Evolutionary conservation across 2,888 invertebrate genomes (phyloP).

Genomic region (Lepidochitona cinerea): DNA sequence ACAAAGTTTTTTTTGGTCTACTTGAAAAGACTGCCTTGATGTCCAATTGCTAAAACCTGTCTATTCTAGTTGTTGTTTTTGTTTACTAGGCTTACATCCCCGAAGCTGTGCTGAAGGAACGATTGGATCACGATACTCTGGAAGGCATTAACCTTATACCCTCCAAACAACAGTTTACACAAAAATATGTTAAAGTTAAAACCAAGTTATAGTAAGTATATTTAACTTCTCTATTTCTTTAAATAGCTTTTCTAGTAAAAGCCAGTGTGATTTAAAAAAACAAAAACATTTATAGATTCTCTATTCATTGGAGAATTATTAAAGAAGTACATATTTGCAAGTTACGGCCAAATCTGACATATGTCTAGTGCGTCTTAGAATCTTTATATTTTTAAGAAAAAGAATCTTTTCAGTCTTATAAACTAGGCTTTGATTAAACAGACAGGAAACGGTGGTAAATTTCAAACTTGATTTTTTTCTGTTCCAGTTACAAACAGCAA

Average conservation of each 20-base stretch:
- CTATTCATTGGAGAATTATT: too few species aligned
- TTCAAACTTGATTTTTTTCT: too few species aligned
- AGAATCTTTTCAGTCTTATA: neutral
- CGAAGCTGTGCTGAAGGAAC: conserved; percentile 90
- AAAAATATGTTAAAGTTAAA: conserved; percentile 96
- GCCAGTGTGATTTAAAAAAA: too few species aligned
- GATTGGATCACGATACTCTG: conserved; percentile 92
- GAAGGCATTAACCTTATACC: conserved; percentile 92
- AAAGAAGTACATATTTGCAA: too few species aligned
- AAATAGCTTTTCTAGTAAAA: too few species aligned
- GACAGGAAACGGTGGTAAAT: too few species aligned
- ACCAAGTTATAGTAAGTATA: conserved; percentile 98
- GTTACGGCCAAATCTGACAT: neutral
- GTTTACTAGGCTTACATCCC: conserved; percentile 70
- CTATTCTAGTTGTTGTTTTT: neutral
- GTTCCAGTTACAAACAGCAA: conserved; percentile 95
- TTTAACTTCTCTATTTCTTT: too few species aligned
- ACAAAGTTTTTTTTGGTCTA: neutral
- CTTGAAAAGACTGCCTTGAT: too few species aligned
- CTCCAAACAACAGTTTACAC: conserved; percentile 76
- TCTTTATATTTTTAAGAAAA: too few species aligned
- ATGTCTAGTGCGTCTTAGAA: neutral
- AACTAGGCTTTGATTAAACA: neutral
- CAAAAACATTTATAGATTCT: too few species aligned
- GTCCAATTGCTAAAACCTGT: neutral